Evolutionary conservation across 1,140 invertebrate genomes (phyloP), one percentile per base, ranked within the genome.

Genomic region (Achroia grisella): DNA sequence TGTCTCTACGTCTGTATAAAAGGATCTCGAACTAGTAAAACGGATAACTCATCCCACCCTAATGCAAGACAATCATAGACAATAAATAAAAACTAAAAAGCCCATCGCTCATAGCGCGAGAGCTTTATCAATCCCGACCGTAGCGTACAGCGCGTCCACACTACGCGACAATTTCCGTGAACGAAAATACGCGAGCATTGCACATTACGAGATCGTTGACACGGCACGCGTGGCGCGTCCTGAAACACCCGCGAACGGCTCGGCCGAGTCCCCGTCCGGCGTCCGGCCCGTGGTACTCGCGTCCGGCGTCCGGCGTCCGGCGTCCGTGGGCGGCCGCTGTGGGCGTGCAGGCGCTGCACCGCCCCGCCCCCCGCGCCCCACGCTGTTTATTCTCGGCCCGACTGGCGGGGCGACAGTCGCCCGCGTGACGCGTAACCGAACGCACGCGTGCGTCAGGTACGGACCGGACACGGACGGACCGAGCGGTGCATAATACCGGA

Each of bases 311-410:
- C 32, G 52, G 48, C 17, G 62, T 60, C 57, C 65, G 62, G 59
- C 60, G 62, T 58, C 60, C 64, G 59, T 50, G 50, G 56, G 53
- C 53, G 56, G 50, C 52, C 56, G 52, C 56, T 32, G 76, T 74
- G 74, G 74, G 74, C 75, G 78, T 75, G 78, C 72, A 74, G 68
- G 56, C 56, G 52, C 68, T 72, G 72, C 77, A 74, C 70, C 72
- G 75, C 71, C 71, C 63, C 56, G 48, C 57, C 41, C 51, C 56
- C 63, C 62, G 62, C 67, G 33, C 60, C 66, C 69, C 73, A 71
- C 76, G 61, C 73, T 78, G 75, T 77, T 82, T 82, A 82, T 82
- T 82, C 78, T 82, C 71, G 64, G 60, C 58, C 51, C 69, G 60
- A 58, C 68, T 69, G 66, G 74, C 71, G 73, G 71, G 64, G 17